Evolutionary conservation across 2,888 invertebrate genomes (phyloP).

Genomic region (Fabriciana adippe): DNA sequence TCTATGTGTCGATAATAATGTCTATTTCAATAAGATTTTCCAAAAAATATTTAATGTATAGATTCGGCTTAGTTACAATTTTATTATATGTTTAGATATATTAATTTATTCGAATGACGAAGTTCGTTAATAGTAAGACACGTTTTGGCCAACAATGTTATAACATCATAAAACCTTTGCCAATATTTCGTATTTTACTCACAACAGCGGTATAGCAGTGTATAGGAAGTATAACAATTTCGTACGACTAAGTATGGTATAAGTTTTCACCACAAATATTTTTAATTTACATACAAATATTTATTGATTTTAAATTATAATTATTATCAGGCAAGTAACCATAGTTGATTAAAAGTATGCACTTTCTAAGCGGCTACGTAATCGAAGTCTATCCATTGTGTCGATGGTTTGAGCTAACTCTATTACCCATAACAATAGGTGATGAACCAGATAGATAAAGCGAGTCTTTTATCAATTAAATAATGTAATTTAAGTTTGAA

Average conservation of each 20-base stretch:
- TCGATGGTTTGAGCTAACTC: slow-evolving; percentile 39
- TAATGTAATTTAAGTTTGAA: slow-evolving; percentile 40
- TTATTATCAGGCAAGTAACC: neutral
- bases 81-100: too few relatives aligned
- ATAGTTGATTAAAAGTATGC: slow-evolving; percentile 25
- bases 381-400: slow-evolving; percentile 39
- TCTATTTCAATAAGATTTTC: too few relatives aligned
- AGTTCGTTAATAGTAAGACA: neutral
- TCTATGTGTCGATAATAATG: too few relatives aligned
- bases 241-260: too few relatives aligned
- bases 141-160: too few relatives aligned
- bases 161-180: too few relatives aligned
- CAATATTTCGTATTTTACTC: too few relatives aligned
- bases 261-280: too few relatives aligned
- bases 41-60: too few relatives aligned
- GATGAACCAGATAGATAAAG: slow-evolving; percentile 44
- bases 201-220: too few relatives aligned
- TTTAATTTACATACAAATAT: neutral
- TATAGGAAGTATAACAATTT: too few relatives aligned
- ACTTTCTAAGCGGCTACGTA: slow-evolving; percentile 38
- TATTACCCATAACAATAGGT: slow-evolving; percentile 43
- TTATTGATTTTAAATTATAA: neutral
- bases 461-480: slow-evolving; percentile 42
- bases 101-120: neutral
- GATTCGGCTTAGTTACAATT: too few relatives aligned